A percentile compares a stretch with the other conserved stretches of the same genome.
Evolutionary conservation across 2,888 invertebrate genomes (phyloP).

Genomic region (Apodemia hepburni): DNA sequence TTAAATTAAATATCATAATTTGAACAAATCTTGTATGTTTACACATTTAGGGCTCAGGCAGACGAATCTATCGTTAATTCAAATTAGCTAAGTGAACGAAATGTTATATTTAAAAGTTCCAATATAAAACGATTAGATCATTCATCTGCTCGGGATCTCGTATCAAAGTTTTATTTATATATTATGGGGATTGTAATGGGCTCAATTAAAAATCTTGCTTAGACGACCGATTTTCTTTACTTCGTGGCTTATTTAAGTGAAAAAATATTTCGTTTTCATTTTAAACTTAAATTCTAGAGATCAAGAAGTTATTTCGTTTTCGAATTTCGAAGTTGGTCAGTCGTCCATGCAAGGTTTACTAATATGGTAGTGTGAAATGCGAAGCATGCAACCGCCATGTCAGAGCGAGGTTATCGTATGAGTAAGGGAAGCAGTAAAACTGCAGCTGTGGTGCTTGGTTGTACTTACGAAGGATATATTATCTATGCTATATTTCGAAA

Average conservation of each 20-base stretch:
- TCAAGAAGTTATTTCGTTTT: no score
- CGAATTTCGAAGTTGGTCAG: neutral
- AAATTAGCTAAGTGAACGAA: no score
- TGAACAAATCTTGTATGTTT: neutral
- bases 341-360: neutral
- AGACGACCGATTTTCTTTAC: neutral
- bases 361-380: constrained; percentile 10
- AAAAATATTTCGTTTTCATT: neutral
- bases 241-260: neutral
- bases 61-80: neutral
- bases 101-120: neutral
- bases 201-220: neutral
- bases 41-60: neutral
- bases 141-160: neutral
- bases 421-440: constrained; percentile 62
- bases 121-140: neutral
- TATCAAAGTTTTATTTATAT: constrained; percentile 8
- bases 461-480: constrained; percentile 74
- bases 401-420: constrained; percentile 43
- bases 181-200: neutral
- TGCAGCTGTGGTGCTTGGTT: constrained; percentile 70
- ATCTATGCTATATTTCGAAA: constrained; percentile 52
- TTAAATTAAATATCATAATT: neutral
- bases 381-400: constrained; percentile 17
- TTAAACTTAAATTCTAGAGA: no score